Evolutionary conservation across 2,888 invertebrate genomes (phyloP), one percentile per base, ranked within the genome.

Genomic region (Leucophenga montana): DNA sequence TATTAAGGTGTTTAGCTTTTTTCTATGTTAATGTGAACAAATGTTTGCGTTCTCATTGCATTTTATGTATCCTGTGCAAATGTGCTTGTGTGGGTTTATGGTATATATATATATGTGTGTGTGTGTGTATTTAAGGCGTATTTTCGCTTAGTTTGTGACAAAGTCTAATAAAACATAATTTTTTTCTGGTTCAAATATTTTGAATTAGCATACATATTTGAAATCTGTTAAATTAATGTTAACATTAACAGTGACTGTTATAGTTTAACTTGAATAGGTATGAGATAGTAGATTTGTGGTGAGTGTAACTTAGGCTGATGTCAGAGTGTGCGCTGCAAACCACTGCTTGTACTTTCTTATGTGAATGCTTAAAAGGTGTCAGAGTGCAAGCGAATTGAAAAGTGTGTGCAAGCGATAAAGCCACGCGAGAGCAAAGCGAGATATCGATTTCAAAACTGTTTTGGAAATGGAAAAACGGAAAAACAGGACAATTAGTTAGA

Each of bases 21-120:
- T 46, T 56, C 14, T 64, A 57, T 57, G 70, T 64, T 67, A 66
- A 70, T 50, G 50, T 33, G 31, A 33, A 59, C 59, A 56, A 67
- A 67, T 67, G 70, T 64, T 67, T 50, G 70, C 48, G 44, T n/a
- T 67, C 48, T 46, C 48, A 64, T 57, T 67, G 70, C 54, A 56
- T 70, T 70, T 70, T 46, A 70, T 70, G 48, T 64, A 39, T 66
- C 57, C 57, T 65, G 66, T 65, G 46, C 22, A 44, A 61, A 44
- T 18, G 18, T 61, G 61, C 16, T 4, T 22, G 46, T 46, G 48
- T 64, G n/a, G 46, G n/a, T 14, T 50, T 44, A 1, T 56, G n/a
- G n/a, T n/a, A n/a, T n/a, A n/a, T n/a, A n/a, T n/a, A n/a, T n/a
- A n/a, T n/a, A n/a, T 64, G 27, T 68, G 61, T 57, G 46, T n/a